phyloP scores from a whole-genome alignment of 2,888 invertebrate species.

The Tromatobia lineatoria region DNA sequence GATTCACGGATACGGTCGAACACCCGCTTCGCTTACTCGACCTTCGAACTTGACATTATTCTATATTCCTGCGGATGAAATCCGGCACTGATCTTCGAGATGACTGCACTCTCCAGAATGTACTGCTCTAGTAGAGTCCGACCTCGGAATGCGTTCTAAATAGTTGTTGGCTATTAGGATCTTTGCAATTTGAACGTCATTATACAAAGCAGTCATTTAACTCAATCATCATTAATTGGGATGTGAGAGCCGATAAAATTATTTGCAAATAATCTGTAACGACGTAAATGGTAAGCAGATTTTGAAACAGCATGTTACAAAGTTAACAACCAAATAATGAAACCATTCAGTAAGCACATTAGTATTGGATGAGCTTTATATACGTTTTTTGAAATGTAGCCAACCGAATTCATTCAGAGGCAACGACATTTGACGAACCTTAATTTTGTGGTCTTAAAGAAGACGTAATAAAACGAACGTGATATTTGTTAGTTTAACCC shows the following conservation, averaged over 20 bases:
- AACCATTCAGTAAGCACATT: too few species aligned
- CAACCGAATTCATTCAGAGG: too few species aligned
- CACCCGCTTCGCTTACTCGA: constrained; percentile 27
- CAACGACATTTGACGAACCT: too few species aligned
- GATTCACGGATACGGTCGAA: constrained; percentile 42
- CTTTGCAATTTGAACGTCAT: too few species aligned
- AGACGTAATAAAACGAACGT: too few species aligned
- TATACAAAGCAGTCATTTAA: neutral
- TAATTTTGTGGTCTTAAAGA: too few species aligned
- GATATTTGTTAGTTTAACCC: too few species aligned
- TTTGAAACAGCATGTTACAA: too few species aligned
- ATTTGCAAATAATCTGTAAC: neutral
- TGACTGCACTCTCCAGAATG: neutral
- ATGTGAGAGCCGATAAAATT: neutral
- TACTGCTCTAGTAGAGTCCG: neutral
- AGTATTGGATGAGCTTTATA: too few species aligned
- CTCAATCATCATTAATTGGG: neutral
- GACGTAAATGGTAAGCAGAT: neutral
- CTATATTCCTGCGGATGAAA: constrained; percentile 15
- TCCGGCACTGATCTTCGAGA: constrained; percentile 2
- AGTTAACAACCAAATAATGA: too few species aligned
- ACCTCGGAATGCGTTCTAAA: neutral
- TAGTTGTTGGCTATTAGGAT: neutral
- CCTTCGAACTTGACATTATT: constrained; percentile 45
- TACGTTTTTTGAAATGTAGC: too few species aligned